Evolutionary conservation across 2,113 vertebrate genomes (phyloP).

Genomic region (Vulpes ferrilata): DNA sequence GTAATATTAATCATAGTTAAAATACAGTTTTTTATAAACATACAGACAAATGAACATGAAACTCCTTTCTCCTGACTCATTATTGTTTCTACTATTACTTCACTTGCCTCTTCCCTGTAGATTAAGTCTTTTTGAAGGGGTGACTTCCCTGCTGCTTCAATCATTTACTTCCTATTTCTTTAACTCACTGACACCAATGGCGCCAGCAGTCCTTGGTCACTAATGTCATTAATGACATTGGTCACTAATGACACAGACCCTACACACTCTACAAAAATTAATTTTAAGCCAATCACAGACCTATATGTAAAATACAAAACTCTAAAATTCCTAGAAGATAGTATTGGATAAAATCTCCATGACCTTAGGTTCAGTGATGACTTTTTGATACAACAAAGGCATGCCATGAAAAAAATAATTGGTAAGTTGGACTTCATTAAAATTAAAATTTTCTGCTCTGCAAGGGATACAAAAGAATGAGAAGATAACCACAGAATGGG

Average conservation of each 20-base stretch:
- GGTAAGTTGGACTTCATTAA: not conserved
- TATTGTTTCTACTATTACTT: not conserved
- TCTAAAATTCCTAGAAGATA: not conserved
- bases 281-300: not conserved
- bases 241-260: not conserved
- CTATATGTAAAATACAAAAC: not conserved
- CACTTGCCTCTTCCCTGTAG: not conserved
- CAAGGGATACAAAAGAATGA: not conserved
- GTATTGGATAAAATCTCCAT: not conserved
- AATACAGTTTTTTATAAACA: not conserved
- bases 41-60: not conserved
- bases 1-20: not conserved
- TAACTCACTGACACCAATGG: not conserved
- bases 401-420: not conserved
- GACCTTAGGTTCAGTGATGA: not conserved
- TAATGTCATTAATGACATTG: not conserved
- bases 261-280: not conserved
- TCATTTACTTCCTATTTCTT: not conserved
- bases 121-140: not conserved
- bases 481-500: not conserved
- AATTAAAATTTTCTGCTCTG: not conserved
- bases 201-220: not conserved
- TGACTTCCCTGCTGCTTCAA: not conserved
- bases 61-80: not conserved
- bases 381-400: not conserved